Base-by-base conservation (phyloP, 1,140 invertebrate genomes). In the Drosophila sechellia region DNA sequence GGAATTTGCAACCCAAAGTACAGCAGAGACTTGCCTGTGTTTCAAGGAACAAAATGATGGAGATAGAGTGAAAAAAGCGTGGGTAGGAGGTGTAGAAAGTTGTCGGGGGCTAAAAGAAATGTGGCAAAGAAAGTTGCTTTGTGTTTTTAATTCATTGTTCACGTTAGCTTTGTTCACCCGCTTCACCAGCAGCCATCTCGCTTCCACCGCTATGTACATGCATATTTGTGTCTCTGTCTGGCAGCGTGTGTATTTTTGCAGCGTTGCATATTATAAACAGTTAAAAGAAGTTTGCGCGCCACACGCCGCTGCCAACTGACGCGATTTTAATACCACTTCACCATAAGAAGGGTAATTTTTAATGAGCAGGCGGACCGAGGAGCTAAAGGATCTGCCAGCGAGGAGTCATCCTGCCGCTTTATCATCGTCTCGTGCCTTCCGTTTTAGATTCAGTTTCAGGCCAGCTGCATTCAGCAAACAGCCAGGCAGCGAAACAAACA, bases 331-430 rank as follows among this genome's bases (percentile, higher is more conserved):
- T 86, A 81, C 83, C 75, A 72, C 75, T 79, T 61, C 74, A 46
- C 70, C 75, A 87, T 83, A 87, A 79, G 84, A 86, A 87, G 79
- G 83, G 83, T 87, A 87, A 86, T 86, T 86, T 87, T 86, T 86
- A 86, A 86, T 86, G 83, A 86, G 72, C 58, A 52, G 20, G 31
- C 27, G 31, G 39, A 49, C 31, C 42, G 27, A 31, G 46, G 52
- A 45, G 25, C 42, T n/a, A 50, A 66, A 68, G 49, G 48, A 54
- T 43, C 64, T 57, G 65, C 64, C 68, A 37, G 68, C 68, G 49
- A 70, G 65, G 68, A 71, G 65, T 71, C 68, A 71, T 71, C 65
- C 64, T 70, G 53, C 17, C 57, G 45, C 81, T 72, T 58, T 83
- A 66, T 66, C 63, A 74, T 64, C 77, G 58, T 64, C 73, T 49